Evolutionary conservation across 2,888 invertebrate genomes (phyloP).

Genomic region (Caenorhabditis sp.): DNA sequence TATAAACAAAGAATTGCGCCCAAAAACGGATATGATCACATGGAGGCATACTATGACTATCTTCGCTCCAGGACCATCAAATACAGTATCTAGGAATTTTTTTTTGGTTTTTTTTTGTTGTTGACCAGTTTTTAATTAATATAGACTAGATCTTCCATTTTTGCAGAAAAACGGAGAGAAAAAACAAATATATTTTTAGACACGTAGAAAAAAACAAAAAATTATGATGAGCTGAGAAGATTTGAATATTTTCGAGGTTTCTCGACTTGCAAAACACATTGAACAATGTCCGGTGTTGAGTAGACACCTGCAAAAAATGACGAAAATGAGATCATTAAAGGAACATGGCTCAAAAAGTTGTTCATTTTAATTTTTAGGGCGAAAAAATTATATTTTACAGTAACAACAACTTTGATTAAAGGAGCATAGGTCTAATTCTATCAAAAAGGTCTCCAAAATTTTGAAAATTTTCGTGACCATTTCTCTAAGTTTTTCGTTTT

Average conservation of each 20-base stretch:
- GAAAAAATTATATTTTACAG: too few species aligned
- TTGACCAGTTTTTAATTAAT: neutral
- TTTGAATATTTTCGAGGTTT: neutral
- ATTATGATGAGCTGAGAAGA: neutral
- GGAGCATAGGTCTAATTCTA: too few species aligned
- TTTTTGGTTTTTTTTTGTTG: neutral
- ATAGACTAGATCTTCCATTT: too few species aligned
- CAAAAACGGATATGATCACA: conserved; percentile 63
- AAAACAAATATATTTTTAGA: neutral
- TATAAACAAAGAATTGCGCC: conserved; percentile 26
- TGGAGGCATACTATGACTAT: conserved; percentile 65
- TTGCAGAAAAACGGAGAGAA: neutral
- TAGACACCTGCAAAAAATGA: neutral
- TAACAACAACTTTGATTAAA: too few species aligned
- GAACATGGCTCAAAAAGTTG: too few species aligned
- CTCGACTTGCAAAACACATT: conserved; percentile 25
- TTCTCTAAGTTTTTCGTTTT: too few species aligned
- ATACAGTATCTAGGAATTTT: conserved; percentile 47
- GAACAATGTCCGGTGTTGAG: conserved; percentile 25
- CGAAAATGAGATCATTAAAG: too few species aligned
- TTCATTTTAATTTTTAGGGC: too few species aligned
- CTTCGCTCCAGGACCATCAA: conserved; percentile 61
- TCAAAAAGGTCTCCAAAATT: too few species aligned
- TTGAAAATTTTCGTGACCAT: too few species aligned
- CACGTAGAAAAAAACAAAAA: too few species aligned